These are phyloP conservation scores for Holothuria glaberrima DNA, from an alignment of 35 echinoderm and acorn worm genomes.

Conservation along the genomic window DNA sequence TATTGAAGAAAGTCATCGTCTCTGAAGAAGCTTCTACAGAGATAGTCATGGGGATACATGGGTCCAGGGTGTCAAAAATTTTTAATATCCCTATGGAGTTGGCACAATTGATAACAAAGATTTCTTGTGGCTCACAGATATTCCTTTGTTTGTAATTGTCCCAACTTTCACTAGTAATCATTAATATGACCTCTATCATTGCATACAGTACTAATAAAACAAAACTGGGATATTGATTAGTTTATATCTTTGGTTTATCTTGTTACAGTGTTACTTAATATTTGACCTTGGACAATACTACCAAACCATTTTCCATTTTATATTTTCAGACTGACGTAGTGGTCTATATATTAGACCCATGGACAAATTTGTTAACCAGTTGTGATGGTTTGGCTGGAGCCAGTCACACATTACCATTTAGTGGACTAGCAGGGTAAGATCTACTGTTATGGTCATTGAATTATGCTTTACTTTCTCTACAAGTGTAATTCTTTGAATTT, in stretches of 20 bases:
- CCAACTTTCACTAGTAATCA: background rate
- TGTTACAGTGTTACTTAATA: background rate
- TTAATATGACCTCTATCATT: background rate
- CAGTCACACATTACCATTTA: conserved; percentile 3
- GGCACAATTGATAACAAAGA: no score
- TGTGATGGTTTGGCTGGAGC: conserved; percentile 21
- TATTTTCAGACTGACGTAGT: background rate
- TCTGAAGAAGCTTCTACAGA: no score
- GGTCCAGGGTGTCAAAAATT: no score
- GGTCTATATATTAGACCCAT: conserved; percentile 29
- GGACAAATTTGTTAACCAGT: conserved; percentile 22
- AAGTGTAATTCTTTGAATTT: background rate
- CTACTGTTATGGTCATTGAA: background rate
- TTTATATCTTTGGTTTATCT: background rate
- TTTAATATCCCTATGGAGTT: no score
- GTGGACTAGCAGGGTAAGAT: conserved; percentile 2
- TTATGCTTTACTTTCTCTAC: background rate
- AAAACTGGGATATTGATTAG: background rate
- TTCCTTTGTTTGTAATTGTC: background rate
- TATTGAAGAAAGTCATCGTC: no score
- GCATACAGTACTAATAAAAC: background rate
- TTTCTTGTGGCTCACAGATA: no score
- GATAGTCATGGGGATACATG: no score
- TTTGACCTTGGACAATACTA: background rate
- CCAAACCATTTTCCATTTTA: background rate